phyloP scores from a whole-genome alignment of 2,113 vertebrate species.

The Hylia prasina region DNA sequence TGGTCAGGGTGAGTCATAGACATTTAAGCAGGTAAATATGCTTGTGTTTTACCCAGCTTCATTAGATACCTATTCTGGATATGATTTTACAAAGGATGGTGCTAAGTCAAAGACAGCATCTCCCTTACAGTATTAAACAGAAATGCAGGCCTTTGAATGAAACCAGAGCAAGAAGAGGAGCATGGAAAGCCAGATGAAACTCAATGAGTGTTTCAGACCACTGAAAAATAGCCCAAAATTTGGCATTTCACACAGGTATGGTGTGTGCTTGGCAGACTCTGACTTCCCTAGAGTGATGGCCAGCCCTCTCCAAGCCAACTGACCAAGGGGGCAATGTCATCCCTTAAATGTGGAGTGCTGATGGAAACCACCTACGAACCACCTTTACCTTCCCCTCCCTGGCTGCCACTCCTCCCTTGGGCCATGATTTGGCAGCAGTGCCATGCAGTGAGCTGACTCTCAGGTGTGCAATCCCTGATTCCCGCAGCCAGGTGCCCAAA shows the following conservation, averaged over 20 bases:
- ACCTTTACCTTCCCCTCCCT: neutral
- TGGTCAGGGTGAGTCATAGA: neutral
- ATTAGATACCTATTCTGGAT: neutral
- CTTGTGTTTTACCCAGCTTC: constrained; percentile 1
- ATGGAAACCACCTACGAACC: neutral
- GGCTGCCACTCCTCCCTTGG: rapidly evolving
- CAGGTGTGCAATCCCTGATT: rapidly evolving
- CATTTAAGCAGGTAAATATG: neutral
- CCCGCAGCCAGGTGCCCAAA: rapidly evolving
- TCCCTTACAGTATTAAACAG: neutral
- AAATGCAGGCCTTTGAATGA: neutral
- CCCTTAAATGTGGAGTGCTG: rapidly evolving
- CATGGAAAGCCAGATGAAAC: neutral
- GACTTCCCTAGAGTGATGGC: neutral
- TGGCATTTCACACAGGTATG: neutral
- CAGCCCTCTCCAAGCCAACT: neutral
- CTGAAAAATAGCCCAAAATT: neutral
- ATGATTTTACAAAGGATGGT: neutral
- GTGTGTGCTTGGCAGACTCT: neutral
- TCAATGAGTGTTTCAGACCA: neutral
- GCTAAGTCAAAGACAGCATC: neutral
- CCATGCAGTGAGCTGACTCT: rapidly evolving
- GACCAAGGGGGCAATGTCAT: rapidly evolving
- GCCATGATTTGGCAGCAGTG: rapidly evolving
- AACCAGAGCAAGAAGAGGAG: neutral